phyloP scores from a whole-genome alignment of 2,797 vertebrate species.

The Eulemur rubriventer region DNA sequence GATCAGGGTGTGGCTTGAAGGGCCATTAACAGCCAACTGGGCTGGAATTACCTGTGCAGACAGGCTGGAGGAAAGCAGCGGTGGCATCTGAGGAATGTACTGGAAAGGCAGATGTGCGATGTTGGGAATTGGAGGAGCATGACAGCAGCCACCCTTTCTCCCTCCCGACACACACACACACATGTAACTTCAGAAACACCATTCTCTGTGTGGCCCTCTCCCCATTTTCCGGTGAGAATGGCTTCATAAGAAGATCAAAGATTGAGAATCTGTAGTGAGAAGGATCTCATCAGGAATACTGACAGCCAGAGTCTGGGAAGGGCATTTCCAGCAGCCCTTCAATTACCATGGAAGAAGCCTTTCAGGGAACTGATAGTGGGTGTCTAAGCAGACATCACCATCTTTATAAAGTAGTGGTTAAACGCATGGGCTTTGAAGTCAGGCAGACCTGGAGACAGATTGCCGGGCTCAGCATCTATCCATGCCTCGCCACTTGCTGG shows the following conservation, averaged over 20 bases:
- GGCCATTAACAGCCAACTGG: not conserved
- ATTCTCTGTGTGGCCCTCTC: not conserved
- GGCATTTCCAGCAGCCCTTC: slow-evolving; percentile 27
- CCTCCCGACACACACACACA: not conserved
- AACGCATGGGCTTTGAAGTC: slow-evolving; percentile 49
- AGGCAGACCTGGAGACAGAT: slow-evolving; percentile 19
- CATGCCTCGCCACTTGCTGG: not conserved
- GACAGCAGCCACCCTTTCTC: fast-evolving
- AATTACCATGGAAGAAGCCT: slow-evolving; percentile 4
- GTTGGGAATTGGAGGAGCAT: not conserved
- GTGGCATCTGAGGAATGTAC: not conserved
- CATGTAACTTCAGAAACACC: not conserved
- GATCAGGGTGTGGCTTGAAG: not conserved
- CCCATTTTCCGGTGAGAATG: not conserved
- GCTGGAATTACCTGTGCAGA: not conserved
- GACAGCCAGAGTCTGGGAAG: not conserved
- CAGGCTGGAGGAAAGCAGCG: not conserved
- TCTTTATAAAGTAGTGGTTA: slow-evolving; percentile 47
- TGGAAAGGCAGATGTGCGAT: not conserved
- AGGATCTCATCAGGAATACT: not conserved
- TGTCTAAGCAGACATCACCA: not conserved
- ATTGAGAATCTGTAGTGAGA: not conserved
- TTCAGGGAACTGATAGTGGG: not conserved
- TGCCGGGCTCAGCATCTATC: not conserved
- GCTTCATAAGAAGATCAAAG: slow-evolving; percentile 20